Conservation (phyloP, 2,113 vertebrate genomes). For the Anser brachyrhynchus region DNA sequence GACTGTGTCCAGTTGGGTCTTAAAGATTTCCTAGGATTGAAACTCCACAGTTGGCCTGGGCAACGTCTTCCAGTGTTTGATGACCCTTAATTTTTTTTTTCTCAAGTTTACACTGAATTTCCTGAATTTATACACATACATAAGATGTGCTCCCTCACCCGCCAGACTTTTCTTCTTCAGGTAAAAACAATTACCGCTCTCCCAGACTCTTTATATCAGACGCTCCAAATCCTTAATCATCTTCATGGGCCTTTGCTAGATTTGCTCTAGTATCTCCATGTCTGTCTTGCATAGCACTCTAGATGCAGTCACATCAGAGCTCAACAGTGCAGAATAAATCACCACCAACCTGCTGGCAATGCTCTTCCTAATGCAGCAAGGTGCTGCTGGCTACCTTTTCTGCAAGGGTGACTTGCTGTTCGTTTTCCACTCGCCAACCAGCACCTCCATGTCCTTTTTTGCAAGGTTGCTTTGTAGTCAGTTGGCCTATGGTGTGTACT, state of each 20-base stretch:
- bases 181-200: neutral
- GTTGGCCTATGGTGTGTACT: neutral
- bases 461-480: neutral
- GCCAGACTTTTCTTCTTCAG: neutral
- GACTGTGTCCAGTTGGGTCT: too few species aligned
- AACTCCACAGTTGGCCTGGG: neutral
- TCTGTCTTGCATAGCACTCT: neutral
- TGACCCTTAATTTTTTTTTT: neutral
- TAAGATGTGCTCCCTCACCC: neutral
- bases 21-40: neutral
- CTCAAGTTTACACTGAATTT: neutral
- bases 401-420: neutral
- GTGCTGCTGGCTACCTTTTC: neutral
- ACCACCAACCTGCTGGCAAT: neutral
- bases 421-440: neutral
- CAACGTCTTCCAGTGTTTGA: neutral
- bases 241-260: neutral
- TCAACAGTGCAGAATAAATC: accelerated
- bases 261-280: neutral
- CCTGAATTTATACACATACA: neutral
- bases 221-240: neutral
- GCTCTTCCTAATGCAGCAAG: neutral
- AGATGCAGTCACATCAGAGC: neutral
- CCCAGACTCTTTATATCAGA: neutral
- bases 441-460: neutral